phyloP scores from a whole-genome alignment of 2,797 vertebrate genomes.

The Karalla daura region DNA sequence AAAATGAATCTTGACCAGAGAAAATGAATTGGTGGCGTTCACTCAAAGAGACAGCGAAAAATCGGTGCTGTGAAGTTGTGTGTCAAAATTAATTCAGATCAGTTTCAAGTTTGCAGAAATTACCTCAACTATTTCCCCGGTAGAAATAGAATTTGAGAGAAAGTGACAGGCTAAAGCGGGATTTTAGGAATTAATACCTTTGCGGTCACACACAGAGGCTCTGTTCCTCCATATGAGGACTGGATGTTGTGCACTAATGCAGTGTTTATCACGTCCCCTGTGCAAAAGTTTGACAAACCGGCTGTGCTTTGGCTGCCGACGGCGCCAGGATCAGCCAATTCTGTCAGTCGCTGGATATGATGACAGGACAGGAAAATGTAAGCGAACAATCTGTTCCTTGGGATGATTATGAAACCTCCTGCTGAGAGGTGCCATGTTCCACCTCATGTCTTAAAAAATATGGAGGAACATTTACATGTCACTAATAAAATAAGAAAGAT shows the following conservation, averaged over 20 bases:
- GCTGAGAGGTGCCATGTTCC: constrained; percentile 56
- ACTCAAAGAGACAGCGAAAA: neutral
- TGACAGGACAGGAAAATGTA: constrained; percentile 73
- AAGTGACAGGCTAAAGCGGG: neutral
- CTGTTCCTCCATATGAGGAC: neutral
- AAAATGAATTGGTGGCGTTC: constrained; percentile 1
- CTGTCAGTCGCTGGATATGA: constrained; percentile 64
- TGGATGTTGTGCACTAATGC: neutral
- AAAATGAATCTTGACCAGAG: constrained; percentile 17
- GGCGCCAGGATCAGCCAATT: constrained; percentile 67
- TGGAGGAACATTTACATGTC: constrained; percentile 16
- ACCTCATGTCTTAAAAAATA: constrained; percentile 41
- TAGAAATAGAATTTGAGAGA: neutral
- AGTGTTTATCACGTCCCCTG: constrained; percentile 32
- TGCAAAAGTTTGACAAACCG: constrained; percentile 62
- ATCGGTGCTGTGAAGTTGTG: neutral
- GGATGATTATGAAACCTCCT: constrained; percentile 58
- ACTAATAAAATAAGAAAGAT: neutral
- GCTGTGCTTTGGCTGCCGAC: constrained; percentile 46
- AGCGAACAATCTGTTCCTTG: constrained; percentile 75
- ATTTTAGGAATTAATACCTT: neutral
- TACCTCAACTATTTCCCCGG: neutral
- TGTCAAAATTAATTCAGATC: neutral
- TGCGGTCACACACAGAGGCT: neutral
- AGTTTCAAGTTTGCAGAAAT: neutral